These are phyloP conservation scores for Saxidomus purpurata DNA, from an alignment of 1,140 invertebrate genomes.

Conservation along the genomic window DNA sequence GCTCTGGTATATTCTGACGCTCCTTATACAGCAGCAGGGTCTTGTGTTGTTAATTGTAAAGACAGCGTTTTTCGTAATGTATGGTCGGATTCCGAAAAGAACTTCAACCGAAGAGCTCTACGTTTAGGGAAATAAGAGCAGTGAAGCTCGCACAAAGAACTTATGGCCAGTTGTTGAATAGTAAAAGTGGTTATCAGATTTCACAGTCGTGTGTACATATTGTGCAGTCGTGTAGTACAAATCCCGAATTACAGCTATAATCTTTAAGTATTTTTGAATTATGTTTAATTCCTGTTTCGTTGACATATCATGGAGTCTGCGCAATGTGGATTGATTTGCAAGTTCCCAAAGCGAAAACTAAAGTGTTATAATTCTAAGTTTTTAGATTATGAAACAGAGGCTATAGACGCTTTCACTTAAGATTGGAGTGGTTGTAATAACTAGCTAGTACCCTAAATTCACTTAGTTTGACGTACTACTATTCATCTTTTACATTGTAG, in stretches of 20 bases:
- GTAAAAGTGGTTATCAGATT: slow-evolving; percentile 23
- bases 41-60: not conserved
- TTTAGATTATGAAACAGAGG: slow-evolving; percentile 13
- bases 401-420: slow-evolving; percentile 29
- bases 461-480: not conserved
- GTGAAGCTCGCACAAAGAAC: not conserved
- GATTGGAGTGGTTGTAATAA: slow-evolving; percentile 21
- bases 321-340: not conserved
- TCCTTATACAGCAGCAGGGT: not conserved
- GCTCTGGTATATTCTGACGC: not conserved
- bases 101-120: not conserved
- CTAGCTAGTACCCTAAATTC: slow-evolving; percentile 34
- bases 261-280: not conserved
- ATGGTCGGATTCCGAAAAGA: not conserved
- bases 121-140: slow-evolving; percentile 17
- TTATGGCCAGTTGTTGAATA: too few relatives aligned
- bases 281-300: slow-evolving; percentile 26
- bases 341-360: not conserved
- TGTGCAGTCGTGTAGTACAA: not conserved
- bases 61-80: slow-evolving; percentile 4
- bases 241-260: not conserved
- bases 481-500: slow-evolving; percentile 32
- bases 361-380: slow-evolving; percentile 45
- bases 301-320: not conserved
- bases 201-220: not conserved